A percentile compares a stretch with the other conserved stretches of the same genome.
Conservation (phyloP, 2,888 invertebrate species). For the Chesias legatella region DNA sequence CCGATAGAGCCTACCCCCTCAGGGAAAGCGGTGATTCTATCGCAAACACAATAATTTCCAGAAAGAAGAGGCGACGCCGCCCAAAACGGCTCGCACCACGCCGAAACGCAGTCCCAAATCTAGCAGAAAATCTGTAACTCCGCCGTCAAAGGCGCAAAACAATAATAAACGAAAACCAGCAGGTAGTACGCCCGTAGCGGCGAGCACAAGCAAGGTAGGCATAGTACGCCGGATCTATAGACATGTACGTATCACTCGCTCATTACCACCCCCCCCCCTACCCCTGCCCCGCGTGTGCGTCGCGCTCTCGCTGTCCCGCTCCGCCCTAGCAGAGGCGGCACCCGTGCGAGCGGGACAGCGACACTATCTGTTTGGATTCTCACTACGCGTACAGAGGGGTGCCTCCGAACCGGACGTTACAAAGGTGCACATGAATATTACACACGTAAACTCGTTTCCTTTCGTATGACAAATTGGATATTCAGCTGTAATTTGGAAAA, state of each 20-base stretch:
- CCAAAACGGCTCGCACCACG: conserved; percentile 59
- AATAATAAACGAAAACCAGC: conserved; percentile 58
- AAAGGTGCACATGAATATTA: no score
- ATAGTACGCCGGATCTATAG: conserved; percentile 81
- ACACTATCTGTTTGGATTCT: conserved; percentile 20
- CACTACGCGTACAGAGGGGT: neutral
- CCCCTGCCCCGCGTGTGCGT: conserved; percentile 47
- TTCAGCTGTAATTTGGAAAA: no score
- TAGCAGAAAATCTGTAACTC: conserved; percentile 47
- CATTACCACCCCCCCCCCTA: no score
- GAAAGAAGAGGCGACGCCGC: conserved; percentile 56
- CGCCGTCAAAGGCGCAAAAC: conserved; percentile 36
- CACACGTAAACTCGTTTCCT: no score
- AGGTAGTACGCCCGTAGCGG: conserved; percentile 71
- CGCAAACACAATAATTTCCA: conserved; percentile 28
- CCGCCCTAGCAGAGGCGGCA: conserved; percentile 19
- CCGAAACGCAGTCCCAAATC: conserved; percentile 67
- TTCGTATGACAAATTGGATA: no score
- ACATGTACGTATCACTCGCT: conserved; percentile 79
- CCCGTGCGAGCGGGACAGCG: conserved; percentile 41
- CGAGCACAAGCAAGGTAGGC: conserved; percentile 78
- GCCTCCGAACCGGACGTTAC: neutral
- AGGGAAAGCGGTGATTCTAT: neutral
- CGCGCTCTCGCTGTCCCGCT: conserved; percentile 37
- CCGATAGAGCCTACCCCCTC: no score